Base-by-base conservation (phyloP, 2,797 vertebrate species). In the Poeciliopsis presidionis region DNA sequence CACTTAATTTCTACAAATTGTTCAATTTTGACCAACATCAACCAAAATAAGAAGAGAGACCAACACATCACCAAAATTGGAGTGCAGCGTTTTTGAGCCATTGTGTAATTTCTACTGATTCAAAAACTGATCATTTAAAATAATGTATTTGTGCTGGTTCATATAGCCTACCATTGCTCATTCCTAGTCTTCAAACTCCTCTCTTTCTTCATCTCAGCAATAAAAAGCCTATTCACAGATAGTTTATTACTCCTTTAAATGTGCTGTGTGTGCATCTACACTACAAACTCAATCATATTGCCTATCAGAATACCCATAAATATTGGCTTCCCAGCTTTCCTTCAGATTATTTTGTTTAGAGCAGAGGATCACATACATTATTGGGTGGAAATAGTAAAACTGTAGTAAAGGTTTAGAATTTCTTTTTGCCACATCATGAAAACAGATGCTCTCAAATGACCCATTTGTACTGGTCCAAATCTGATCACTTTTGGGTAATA, bases 231-330 rank as follows among this genome's bases (percentile, higher is more conserved):
- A 88, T 90, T 90, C 86, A 85, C 73, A 86, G 84, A 81, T 76
- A 41, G 75, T 83, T 67, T 81, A 88, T 90, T 85, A 85, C 81
- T 80, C 72, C 51, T 67, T 74, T 81, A 73, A 86, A 91, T 91
- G 81, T 91, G 93, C 90, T 93, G 90, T 84, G 88, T 91, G 84
- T 84, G 90, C 86, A 93, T 76, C 81, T 83, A 79, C 55, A 82
- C 76, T 69, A 82, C 78, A 82, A 74, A 82, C 80, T 81, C 87
- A 75, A 88, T 86, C 87, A 90, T 86, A 92, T 88, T 74, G 61
- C 77, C 87, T 69, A 89, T 93, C 89, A 92, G 88, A 89, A 63
- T 81, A 82, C 86, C 92, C 86, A 90, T 93, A 92, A 90, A 90
- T 90, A 88, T 85, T 76, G 59, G 59, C 84, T 89, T 90, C 88